These are phyloP conservation scores for Petrolisthes manimaculis DNA, from an alignment of 2,888 invertebrate genomes.

Conservation along the genomic window DNA sequence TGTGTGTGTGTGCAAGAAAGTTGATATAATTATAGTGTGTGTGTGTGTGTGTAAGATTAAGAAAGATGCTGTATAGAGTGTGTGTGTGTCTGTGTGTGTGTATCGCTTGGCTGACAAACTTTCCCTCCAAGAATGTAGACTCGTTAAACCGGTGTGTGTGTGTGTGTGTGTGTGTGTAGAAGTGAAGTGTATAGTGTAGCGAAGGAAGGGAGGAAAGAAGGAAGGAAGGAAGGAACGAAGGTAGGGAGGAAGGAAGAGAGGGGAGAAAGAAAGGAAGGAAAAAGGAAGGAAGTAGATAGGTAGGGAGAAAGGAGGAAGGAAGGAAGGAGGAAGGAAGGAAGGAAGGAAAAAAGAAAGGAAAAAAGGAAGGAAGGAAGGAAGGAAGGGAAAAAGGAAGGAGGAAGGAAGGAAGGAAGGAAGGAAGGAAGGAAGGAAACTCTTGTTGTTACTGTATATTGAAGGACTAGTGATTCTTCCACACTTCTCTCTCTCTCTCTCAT, in stretches of 20 bases:
- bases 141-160: background rate
- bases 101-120: background rate
- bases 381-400: background rate
- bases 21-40: background rate
- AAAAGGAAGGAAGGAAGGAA: background rate
- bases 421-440: background rate
- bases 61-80: background rate
- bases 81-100: background rate
- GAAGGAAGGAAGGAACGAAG: background rate
- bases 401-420: background rate
- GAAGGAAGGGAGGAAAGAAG: constrained; percentile 1
- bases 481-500: background rate
- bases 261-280: background rate
- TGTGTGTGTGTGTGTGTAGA: background rate
- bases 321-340: background rate
- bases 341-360: background rate
- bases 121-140: no score
- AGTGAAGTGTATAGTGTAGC: background rate
- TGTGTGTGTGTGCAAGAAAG: background rate
- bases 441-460: background rate
- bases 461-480: no score
- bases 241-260: background rate
- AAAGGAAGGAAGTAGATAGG: background rate
- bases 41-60: background rate
- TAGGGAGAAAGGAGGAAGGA: no score